Evolutionary conservation across 2,797 vertebrate species (phyloP), one percentile per base, ranked within the genome.

Genomic region (Lacerta agilis): DNA sequence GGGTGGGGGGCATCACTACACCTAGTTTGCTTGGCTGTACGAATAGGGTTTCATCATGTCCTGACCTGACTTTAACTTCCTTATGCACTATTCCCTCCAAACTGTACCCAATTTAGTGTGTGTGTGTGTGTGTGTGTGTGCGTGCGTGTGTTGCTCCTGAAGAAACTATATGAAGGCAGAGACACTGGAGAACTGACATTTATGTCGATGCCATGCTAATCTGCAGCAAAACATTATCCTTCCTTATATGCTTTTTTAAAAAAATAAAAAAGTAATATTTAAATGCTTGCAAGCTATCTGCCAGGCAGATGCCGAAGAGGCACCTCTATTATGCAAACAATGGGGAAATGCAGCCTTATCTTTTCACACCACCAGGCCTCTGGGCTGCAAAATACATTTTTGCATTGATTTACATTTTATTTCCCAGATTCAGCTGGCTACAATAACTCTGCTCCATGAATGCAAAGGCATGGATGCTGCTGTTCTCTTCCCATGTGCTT

Each of bases 341-440:
- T 92, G 77, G 92, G 49, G n/a, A 95, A 95, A 96, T 55, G 36
- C 86, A 92, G 10, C 8, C 93, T 95, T 94, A 96, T 95, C 92
- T 94, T 93, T 94, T 93, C 89, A 87, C 89, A 89, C 88, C 92
- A 92, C 92, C 55, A 88, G 90, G 93, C 94, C 93, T 94, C 86
- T 88, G 87, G 93, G 94, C 91, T 91, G 92, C 89, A 91, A 90
- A 95, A 92, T 89, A 94, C 90, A 86, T 93, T 3, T 95, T 92
- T 92, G 91, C 92, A 91, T 91, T 95, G 88, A 94, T 96, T 95
- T 95, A 88, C 92, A 94, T 94, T 94, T 95, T 94, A 93, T 93
- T 95, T 92, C 91, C 72, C 43, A 87, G 88, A 92, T 77, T 91
- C 86, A 93, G 90, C 86, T 79, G 88, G 77, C 83, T 94, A 86